These are phyloP conservation scores for Pseudomugil gertrudae DNA, from an alignment of 2,797 vertebrate species.

Conservation along the genomic window DNA sequence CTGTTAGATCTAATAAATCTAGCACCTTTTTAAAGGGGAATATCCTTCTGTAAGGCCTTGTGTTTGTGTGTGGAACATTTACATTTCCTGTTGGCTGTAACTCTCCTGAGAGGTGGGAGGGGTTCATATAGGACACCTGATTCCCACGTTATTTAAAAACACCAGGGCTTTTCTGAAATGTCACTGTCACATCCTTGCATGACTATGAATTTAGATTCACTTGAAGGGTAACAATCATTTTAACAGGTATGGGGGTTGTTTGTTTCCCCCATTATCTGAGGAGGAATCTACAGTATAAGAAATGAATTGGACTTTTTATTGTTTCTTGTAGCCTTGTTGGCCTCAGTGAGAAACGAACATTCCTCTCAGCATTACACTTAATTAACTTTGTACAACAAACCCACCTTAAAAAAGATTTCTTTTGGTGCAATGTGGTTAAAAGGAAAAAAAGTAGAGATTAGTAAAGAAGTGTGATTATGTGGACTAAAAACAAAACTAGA, in stretches of 20 bases:
- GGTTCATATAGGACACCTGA: slow-evolving; percentile 30
- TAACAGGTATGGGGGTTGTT: neutral
- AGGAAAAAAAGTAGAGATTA: slow-evolving; percentile 1
- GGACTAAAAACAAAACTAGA: slow-evolving; percentile 26
- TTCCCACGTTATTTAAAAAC: slow-evolving; percentile 61
- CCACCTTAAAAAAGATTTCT: slow-evolving; percentile 21
- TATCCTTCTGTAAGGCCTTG: slow-evolving; percentile 58
- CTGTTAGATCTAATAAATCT: slow-evolving; percentile 75
- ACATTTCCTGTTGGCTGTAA: slow-evolving; percentile 64
- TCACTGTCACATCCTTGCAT: slow-evolving; percentile 17
- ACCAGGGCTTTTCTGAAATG: slow-evolving; percentile 31
- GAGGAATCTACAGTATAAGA: slow-evolving; percentile 6
- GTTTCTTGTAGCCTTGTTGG: slow-evolving; percentile 7
- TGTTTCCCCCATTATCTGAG: slow-evolving; percentile 22
- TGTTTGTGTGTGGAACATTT: slow-evolving; percentile 62
- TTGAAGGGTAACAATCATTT: slow-evolving; percentile 8
- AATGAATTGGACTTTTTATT: slow-evolving; percentile 25
- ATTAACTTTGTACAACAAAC: slow-evolving; percentile 31
- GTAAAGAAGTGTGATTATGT: slow-evolving; percentile 22
- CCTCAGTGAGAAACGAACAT: slow-evolving; percentile 27
- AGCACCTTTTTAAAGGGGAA: slow-evolving; percentile 73
- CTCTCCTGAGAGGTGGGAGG: slow-evolving; percentile 19
- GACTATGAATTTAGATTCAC: slow-evolving; percentile 25
- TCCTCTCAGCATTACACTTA: slow-evolving; percentile 17
- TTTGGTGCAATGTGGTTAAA: slow-evolving; percentile 7